phyloP scores from a whole-genome alignment of 2,113 vertebrate genomes.

The Clarias batrachus region DNA sequence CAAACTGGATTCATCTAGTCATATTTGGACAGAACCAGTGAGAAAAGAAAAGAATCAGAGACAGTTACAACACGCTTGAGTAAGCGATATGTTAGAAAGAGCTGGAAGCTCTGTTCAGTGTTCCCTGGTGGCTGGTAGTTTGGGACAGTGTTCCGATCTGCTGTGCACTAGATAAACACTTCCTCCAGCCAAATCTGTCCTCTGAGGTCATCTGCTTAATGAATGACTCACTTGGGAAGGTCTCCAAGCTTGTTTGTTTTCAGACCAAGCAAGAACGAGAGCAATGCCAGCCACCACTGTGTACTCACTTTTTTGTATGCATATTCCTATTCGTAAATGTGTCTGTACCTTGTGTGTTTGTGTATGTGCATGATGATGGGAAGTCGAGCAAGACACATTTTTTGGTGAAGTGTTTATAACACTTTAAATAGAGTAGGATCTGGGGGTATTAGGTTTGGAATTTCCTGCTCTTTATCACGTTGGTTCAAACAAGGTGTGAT shows the following conservation, averaged over 20 bases:
- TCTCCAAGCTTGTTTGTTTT: conserved; percentile 41
- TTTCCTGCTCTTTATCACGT: conserved; percentile 22
- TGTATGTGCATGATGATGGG: not conserved
- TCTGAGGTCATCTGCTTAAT: conserved; percentile 40
- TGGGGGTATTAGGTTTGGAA: conserved; percentile 1
- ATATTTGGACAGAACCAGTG: not conserved
- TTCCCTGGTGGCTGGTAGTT: conserved; percentile 27
- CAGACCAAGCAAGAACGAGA: conserved; percentile 2
- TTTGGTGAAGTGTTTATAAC: conserved; percentile 35
- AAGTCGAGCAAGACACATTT: conserved; percentile 12
- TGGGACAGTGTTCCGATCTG: conserved; percentile 5
- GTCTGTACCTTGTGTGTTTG: not conserved
- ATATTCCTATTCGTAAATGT: not conserved
- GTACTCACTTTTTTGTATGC: not conserved
- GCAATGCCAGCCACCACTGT: conserved; percentile 18
- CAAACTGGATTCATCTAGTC: conserved; percentile 8
- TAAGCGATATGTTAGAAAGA: not conserved
- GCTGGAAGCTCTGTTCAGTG: not conserved
- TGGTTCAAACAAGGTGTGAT: not conserved
- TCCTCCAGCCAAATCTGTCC: conserved; percentile 32
- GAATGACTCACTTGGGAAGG: conserved; percentile 44
- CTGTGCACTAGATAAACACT: conserved; percentile 30
- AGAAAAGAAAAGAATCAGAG: conserved; percentile 7
- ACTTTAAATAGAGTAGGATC: conserved; percentile 19
- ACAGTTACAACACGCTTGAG: conserved; percentile 13